These are phyloP conservation scores for Cyrtorhinus lividipennis DNA, from an alignment of 1,140 invertebrate species.

Conservation along the genomic window DNA sequence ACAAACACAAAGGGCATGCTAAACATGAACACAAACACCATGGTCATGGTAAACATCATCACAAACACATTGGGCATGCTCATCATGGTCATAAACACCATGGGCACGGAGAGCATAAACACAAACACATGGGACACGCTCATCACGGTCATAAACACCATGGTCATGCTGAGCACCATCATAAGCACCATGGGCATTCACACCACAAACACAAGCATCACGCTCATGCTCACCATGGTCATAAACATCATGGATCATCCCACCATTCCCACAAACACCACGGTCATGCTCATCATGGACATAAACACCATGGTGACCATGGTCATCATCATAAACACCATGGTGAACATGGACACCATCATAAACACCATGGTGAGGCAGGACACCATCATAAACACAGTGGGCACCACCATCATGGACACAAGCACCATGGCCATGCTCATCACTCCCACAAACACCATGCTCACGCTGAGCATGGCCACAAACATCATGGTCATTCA, in stretches of 20 bases:
- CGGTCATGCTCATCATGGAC: constrained; percentile 29
- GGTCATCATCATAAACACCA: constrained; percentile 26
- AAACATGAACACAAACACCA: constrained; percentile 13
- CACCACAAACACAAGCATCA: constrained; percentile 11
- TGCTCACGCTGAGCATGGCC: constrained; percentile 2
- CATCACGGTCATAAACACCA: constrained; percentile 19
- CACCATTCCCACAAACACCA: constrained; percentile 13
- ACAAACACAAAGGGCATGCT: neutral
- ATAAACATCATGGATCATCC: constrained; percentile 12
- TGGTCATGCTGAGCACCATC: constrained; percentile 15
- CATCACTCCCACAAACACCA: neutral
- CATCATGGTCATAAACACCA: constrained; percentile 12
- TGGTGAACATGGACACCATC: constrained; percentile 23
- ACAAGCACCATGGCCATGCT: constrained; percentile 14
- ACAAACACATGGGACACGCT: constrained; percentile 15
- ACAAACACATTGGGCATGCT: constrained; percentile 7
- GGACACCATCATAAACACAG: constrained; percentile 19
- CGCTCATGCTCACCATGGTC: constrained; percentile 9
- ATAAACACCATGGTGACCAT: constrained; percentile 23
- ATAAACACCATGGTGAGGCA: constrained; percentile 21
- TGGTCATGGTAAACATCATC: neutral
- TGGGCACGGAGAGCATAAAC: constrained; percentile 3
- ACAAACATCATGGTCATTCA: constrained; percentile 2
- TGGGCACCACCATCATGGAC: constrained; percentile 19
- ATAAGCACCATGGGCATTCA: constrained; percentile 17